Base-by-base conservation (phyloP, 1,140 invertebrate genomes). In the Papilio glaucus region DNA sequence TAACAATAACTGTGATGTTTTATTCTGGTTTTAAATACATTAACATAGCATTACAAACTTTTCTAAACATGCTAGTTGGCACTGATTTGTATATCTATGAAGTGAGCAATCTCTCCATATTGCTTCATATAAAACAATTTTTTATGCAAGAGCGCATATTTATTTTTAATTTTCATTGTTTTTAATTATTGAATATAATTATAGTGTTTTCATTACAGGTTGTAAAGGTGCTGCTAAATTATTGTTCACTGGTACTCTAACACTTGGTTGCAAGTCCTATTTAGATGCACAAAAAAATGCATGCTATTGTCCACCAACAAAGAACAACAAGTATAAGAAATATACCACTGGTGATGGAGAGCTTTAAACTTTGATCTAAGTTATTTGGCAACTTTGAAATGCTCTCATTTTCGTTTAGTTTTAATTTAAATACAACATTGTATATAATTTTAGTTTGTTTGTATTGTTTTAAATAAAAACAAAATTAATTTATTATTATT, bases 181-280 rank as follows among this genome's bases (percentile, higher is more conserved):
- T 63, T 3, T 33, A 33, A 15, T 33, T 29, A 9, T 38, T 21
- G 18, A 12, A 60, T n/a, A 8, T 45, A 63, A 72, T 57, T 39
- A 75, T 68, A 41, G 9, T 72, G 68, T 37, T 78, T 70, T 71
- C 67, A 9, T 88, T 94, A 70, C 87, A 95, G 96, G 95, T 42
- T 98, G 97, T 82, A 97, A 98, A 92, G 95, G 94, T 9, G 96
- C 97, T 49, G 96, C 97, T 0, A 98, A 98, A 93, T 92, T 97
- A 87, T 88, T 98, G 0, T 98, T 96, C 79, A 96, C 96, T 0
- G 97, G 96, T 29, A 98, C 97, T 7, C 91, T 96, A 63, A 96
- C 96, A 6, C 88, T 98, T 0, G 97, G 97, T 0, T 98, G 97
- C 79, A 96, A 97, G 83, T 96, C 97, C 24, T 98, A 95, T 85